phyloP scores from a whole-genome alignment of 2,888 invertebrate genomes.

The Andricus curvator region DNA sequence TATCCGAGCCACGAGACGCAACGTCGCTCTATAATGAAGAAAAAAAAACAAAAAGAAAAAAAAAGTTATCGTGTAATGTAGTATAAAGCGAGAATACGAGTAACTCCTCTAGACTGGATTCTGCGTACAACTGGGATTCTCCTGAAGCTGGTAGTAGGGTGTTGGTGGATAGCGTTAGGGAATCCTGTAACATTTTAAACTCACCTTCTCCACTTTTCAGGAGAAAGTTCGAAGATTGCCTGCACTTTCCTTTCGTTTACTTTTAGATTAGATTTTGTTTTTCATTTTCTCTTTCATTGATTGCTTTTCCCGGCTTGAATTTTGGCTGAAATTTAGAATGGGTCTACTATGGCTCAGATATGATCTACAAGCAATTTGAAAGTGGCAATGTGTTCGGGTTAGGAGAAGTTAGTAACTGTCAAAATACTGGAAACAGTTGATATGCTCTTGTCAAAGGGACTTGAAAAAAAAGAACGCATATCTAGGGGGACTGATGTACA shows the following conservation, averaged over 20 bases:
- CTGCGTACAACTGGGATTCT: slow-evolving; percentile 56
- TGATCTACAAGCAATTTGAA: slow-evolving; percentile 81
- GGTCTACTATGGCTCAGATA: slow-evolving; percentile 82
- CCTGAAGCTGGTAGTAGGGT: slow-evolving; percentile 52
- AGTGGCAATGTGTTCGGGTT: slow-evolving; percentile 80
- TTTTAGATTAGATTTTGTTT: slow-evolving; percentile 31
- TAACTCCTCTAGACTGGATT: slow-evolving; percentile 56
- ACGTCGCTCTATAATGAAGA: slow-evolving; percentile 62
- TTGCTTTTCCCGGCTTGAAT: slow-evolving; percentile 79
- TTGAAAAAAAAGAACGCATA: not conserved
- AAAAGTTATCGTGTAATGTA: slow-evolving; percentile 45
- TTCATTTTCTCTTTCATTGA: slow-evolving; percentile 46
- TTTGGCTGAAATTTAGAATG: slow-evolving; percentile 72
- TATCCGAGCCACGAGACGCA: slow-evolving; percentile 81
- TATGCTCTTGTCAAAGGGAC: slow-evolving; percentile 1
- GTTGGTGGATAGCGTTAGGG: slow-evolving; percentile 51
- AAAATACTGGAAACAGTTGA: slow-evolving; percentile 11
- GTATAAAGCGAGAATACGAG: slow-evolving; percentile 43
- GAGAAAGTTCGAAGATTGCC: slow-evolving; percentile 21
- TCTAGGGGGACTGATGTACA: not conserved
- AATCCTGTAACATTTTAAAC: slow-evolving; percentile 59
- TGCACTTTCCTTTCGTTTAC: slow-evolving; percentile 48
- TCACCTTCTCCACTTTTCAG: slow-evolving; percentile 50
- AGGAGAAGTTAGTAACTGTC: slow-evolving; percentile 55
- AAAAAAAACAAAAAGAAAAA: slow-evolving; percentile 56